Conservation (phyloP, 1,140 invertebrate genomes). For the Drosophila jambulina region DNA sequence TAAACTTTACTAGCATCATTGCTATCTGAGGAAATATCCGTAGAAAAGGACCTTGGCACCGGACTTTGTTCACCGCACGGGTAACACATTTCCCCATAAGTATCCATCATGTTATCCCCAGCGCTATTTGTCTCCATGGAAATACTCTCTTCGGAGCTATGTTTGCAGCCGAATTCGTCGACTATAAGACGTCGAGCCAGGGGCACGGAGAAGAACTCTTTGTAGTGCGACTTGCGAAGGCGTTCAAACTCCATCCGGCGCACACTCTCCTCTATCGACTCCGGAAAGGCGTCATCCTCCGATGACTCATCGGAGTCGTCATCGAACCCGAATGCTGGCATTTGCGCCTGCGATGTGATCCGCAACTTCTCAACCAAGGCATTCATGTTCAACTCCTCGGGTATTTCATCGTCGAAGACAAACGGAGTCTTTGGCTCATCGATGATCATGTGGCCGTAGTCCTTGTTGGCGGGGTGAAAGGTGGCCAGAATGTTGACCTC, state of each 20-base stretch:
- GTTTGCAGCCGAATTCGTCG: constrained; percentile 47
- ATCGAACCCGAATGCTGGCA: constrained; percentile 65
- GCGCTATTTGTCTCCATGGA: not conserved
- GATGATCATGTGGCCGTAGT: constrained; percentile 99
- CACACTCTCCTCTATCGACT: constrained; percentile 61
- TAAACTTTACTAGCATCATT: not conserved
- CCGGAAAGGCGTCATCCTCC: constrained; percentile 65
- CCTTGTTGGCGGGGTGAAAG: constrained; percentile 85
- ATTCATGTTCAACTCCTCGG: constrained; percentile 90
- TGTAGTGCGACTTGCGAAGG: constrained; percentile 66
- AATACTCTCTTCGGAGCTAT: constrained; percentile 7
- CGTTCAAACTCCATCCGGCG: constrained; percentile 61
- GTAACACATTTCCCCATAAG: not conserved
- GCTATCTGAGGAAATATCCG: no score
- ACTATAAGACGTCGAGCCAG: constrained; percentile 60
- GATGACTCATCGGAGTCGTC: constrained; percentile 67
- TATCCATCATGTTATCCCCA: no score
- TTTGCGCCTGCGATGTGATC: constrained; percentile 41
- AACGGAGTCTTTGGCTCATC: constrained; percentile 99
- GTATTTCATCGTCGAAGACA: constrained; percentile 87
- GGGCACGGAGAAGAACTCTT: constrained; percentile 56
- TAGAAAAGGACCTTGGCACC: not conserved
- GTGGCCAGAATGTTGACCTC: constrained; percentile 68
- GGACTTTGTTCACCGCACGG: not conserved
- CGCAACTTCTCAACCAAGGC: constrained; percentile 89